Evolutionary conservation across 2,113 vertebrate genomes (phyloP), one percentile per base, ranked within the genome.

Genomic region (Microtus richardsoni): DNA sequence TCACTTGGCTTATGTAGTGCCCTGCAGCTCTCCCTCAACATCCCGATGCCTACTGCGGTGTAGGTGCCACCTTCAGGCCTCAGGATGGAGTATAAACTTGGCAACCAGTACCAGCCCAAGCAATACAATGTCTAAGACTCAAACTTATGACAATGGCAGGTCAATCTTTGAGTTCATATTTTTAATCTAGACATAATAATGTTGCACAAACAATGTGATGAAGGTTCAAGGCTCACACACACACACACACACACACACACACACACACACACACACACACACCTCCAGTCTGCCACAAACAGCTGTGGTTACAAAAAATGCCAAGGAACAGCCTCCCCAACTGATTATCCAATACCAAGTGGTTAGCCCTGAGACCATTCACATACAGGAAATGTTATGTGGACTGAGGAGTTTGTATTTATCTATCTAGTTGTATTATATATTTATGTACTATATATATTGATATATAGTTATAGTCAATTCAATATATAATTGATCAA

Each of bases 151-250:
- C 24, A 70, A 88, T 3, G 7, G 82, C 60, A 78, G n/a, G 64
- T 6, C 54, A 79, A 39, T 13, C 16, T 12, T 66, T 49, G 28
- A 36, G 30, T 12, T 93, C 68, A 30, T 49, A 10, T 92, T 92
- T 91, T 89, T 52, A 95, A 92, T 39, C 77, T 88, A 90, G 95
- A 88, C 0, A 78, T 3, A 68, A 30, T n/a, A 74, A 13, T n/a
- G 24, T 88, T 87, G 58, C 30, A 30, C 30, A 91, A 90, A 92
- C 30, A 66, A 91, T 52, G 17, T 28, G 13, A 90, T 66, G 36
- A 85, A 88, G 28, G 44, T 73, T 62, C 58, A 60, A 5, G 10
- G 70, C 21, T 2, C 71, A 22, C 19, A 39, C 78, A 30, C 13
- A 41, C 19, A 78, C 39, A 75, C 39, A 73, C 70, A 73, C 74